Base-by-base conservation (phyloP, 2,888 invertebrate species). In the Drosophila antonietae region DNA sequence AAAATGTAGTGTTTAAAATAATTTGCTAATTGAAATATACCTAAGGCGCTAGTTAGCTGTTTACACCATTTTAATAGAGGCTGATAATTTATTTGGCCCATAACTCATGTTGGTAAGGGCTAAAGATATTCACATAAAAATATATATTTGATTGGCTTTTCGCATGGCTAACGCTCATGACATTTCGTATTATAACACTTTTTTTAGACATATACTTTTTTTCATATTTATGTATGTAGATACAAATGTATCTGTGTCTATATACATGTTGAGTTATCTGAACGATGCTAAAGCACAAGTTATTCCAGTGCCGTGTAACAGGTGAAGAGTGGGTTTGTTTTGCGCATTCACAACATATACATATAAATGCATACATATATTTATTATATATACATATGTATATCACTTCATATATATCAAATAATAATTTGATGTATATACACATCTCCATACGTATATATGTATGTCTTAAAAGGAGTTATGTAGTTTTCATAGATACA, bases 241-340 rank as follows among this genome's bases (percentile, higher is more conserved):
- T 41, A 12, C 14, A 52, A 52, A 52, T 44, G 39, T 20, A 33
- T 44, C 35, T 51, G 12, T 39, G 33, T 47, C 28, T 44, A 37
- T 63, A 35, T 59, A 39, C 58, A 58, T 59, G 58, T 76, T 53
- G 41, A 56, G 46, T 55, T 61, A 58, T 61, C 44, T 59, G 35
- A 46, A 73, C 55, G 62, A 59, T 67, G 61, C 55, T 75, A 75
- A 12, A 6, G 63, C 75, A 63, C 56, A 44, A 59, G 44, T 51
- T 60, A 33, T 31, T 73, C 37, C 58, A 63, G 57, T 69, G 70
- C 74, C 76, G 87, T 80, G 84, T 84, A 84, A 84, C 84, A 84
- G 84, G 84, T 84, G 84, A 84, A 87, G 75, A 84, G 78, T 80
- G 84, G 82, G 82, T 71, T 78, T 78, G 76, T 78, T 80, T 84